Percentiles rank a stretch among this genome's conserved stretches.
Conservation (phyloP, 1,140 invertebrate genomes). For the Tetraneura akinire region DNA sequence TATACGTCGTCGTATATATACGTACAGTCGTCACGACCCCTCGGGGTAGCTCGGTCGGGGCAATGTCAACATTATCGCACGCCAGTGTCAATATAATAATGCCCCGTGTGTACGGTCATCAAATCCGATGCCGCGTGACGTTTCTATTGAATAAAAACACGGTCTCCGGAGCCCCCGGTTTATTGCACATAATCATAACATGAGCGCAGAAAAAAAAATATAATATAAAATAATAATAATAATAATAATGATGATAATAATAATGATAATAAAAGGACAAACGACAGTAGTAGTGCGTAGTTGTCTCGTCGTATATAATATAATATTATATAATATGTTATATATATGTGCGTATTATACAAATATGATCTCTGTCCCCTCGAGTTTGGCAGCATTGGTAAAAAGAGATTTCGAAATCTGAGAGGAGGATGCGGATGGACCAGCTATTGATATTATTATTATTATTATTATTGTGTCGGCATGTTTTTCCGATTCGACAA, state of each 20-base stretch:
- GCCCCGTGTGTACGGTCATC: constrained; percentile 38
- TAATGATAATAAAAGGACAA: constrained; percentile 26
- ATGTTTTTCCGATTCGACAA: constrained; percentile 48
- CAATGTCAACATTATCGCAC: constrained; percentile 50
- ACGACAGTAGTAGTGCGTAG: constrained; percentile 40
- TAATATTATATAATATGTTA: neutral
- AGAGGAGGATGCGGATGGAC: constrained; percentile 21
- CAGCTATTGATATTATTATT: constrained; percentile 44
- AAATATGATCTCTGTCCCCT: too few species aligned
- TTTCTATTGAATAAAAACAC: constrained; percentile 51
- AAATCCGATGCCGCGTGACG: constrained; percentile 48
- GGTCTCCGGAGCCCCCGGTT: neutral
- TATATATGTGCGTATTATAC: neutral
- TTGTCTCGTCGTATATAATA: neutral
- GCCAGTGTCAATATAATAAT: constrained; percentile 48
- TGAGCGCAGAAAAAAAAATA: neutral
- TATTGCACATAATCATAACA: constrained; percentile 2
- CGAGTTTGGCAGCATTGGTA: too few species aligned
- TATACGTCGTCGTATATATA: constrained; percentile 4
- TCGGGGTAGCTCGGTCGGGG: constrained; percentile 28
- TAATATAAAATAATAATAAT: too few species aligned
- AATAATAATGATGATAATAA: neutral
- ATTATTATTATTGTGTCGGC: constrained; percentile 47
- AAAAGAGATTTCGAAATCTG: constrained; percentile 50
- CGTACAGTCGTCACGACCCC: constrained; percentile 28